Percentiles rank a stretch among this genome's conserved stretches.
These are phyloP conservation scores for Pseudomyrmex concolor DNA, from an alignment of 1,140 invertebrate genomes.

Conservation along the genomic window DNA sequence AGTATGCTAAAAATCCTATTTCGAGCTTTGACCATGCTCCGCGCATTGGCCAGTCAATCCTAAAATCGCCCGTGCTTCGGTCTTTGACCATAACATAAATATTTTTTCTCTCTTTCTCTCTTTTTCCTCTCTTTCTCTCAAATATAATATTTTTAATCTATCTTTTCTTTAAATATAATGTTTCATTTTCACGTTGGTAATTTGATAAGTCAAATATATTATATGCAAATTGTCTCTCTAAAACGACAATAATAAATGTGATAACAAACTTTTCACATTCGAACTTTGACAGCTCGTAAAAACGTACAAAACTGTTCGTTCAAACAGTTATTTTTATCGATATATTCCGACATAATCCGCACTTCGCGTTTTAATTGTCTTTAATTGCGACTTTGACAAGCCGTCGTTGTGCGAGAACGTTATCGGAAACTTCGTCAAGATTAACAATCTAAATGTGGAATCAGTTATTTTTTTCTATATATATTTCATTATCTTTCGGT, in stretches of 20 bases:
- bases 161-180: no score
- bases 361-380: background rate
- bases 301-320: conserved; percentile 12
- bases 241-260: background rate
- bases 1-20: no score
- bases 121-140: no score
- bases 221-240: no score
- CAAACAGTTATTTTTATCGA: conserved; percentile 9
- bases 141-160: no score
- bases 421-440: conserved; percentile 1
- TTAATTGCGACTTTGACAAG: conserved; percentile 5
- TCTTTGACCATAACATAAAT: no score
- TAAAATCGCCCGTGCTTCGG: no score
- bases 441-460: conserved; percentile 12
- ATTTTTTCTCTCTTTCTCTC: no score
- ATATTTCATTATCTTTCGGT: background rate
- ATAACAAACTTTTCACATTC: background rate
- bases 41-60: no score
- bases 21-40: no score
- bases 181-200: no score
- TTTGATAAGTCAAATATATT: no score
- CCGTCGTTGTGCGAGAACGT: background rate
- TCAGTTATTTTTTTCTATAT: background rate
- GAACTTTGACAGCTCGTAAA: background rate
- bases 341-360: background rate